Conservation (phyloP, 2,888 invertebrate genomes). For the Drosophila gaucha region DNA sequence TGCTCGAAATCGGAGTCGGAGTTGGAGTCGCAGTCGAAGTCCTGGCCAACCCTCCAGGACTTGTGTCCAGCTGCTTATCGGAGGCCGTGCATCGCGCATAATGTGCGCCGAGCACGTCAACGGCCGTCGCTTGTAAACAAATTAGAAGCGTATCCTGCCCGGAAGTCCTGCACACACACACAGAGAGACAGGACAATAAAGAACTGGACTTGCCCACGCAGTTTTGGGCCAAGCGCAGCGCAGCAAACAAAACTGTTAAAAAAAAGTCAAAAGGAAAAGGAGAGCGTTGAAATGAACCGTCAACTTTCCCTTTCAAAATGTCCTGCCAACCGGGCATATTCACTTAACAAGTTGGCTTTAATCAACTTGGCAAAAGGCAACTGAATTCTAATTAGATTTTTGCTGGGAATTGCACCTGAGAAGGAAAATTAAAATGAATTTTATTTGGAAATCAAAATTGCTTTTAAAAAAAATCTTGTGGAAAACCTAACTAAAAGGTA, state of each 20-base stretch:
- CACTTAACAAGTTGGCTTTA: slow-evolving; percentile 5
- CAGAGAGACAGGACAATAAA: slow-evolving; percentile 16
- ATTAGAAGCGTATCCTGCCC: slow-evolving; percentile 78
- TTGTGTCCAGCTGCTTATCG: slow-evolving; percentile 68
- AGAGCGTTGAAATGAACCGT: slow-evolving; percentile 31
- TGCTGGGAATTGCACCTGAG: neutral
- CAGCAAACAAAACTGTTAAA: slow-evolving; percentile 56
- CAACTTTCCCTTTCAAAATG: slow-evolving; percentile 61
- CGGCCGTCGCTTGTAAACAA: slow-evolving; percentile 68
- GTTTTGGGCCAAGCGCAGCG: slow-evolving; percentile 34
- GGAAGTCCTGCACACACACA: slow-evolving; percentile 57
- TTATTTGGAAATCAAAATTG: neutral
- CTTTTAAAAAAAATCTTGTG: neutral
- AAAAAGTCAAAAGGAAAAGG: slow-evolving; percentile 4
- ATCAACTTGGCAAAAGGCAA: neutral
- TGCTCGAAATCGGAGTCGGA: neutral
- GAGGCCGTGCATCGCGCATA: slow-evolving; percentile 67
- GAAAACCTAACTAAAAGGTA: too few relatives aligned
- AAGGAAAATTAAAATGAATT: too few relatives aligned
- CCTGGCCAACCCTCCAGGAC: slow-evolving; percentile 20
- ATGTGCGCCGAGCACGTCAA: slow-evolving; percentile 71
- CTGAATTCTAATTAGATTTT: neutral
- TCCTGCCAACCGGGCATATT: slow-evolving; percentile 15
- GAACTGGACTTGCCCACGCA: slow-evolving; percentile 20
- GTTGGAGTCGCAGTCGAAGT: neutral